phyloP scores from a whole-genome alignment of 2,888 invertebrate genomes.

The Rhynchonema sp. region DNA sequence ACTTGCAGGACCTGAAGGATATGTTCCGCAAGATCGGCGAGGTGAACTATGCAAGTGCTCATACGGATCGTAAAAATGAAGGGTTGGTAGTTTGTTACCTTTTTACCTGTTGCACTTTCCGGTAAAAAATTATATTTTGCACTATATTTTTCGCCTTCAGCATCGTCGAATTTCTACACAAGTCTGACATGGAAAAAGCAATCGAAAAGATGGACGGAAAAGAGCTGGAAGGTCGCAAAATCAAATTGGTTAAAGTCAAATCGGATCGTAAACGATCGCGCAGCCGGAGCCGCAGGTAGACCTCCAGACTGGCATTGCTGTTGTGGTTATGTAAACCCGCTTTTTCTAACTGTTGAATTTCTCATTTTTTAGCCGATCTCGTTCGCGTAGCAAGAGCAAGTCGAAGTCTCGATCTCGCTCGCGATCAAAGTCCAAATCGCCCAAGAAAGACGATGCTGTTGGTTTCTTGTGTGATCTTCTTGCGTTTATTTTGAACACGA shows the following conservation, averaged over 20 bases:
- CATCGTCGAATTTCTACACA: conserved; percentile 84
- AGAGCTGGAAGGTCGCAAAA: conserved; percentile 76
- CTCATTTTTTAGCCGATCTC: too few relatives aligned
- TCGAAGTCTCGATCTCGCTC: too few relatives aligned
- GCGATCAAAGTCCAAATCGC: too few relatives aligned
- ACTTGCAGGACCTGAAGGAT: conserved; percentile 77
- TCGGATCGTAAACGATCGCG: neutral
- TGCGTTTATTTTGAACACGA: too few relatives aligned
- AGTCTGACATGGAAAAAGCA: conserved; percentile 83
- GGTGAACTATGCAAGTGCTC: conserved; percentile 95
- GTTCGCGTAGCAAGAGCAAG: too few relatives aligned
- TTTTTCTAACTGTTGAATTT: too few relatives aligned
- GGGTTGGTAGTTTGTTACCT: conserved; percentile 28
- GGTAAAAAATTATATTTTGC: too few relatives aligned
- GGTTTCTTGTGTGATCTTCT: too few relatives aligned
- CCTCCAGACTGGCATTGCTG: neutral
- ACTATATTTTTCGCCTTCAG: conserved; percentile 36
- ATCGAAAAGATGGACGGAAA: conserved; percentile 85
- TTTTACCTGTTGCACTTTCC: too few relatives aligned
- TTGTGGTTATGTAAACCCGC: too few relatives aligned
- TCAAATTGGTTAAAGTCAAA: conserved; percentile 40
- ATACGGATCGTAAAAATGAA: conserved; percentile 70
- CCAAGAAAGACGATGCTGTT: too few relatives aligned
- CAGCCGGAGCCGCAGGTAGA: neutral
- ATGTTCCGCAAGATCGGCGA: conserved; percentile 98